Percentiles rank a stretch among this genome's conserved stretches.
Conservation (phyloP, 2,797 vertebrate species). For the Lepidocolaptes lacrymiger region DNA sequence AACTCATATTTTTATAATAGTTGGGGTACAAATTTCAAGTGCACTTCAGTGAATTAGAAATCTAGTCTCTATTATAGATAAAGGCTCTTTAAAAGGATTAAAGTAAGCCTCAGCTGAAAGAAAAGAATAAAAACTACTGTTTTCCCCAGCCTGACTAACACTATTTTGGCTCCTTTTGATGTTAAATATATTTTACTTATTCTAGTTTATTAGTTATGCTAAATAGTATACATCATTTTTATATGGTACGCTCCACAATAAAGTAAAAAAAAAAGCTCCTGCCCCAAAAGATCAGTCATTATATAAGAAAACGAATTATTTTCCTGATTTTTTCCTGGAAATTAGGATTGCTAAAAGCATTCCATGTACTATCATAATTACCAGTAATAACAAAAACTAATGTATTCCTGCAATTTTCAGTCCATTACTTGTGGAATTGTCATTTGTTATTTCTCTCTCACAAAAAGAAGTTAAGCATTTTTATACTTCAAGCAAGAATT, state of each 20-base stretch:
- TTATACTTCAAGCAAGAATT: conserved; percentile 2
- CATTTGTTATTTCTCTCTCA: conserved; percentile 18
- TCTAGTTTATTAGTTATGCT: background rate
- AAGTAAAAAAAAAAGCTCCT: background rate
- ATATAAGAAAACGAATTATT: conserved; percentile 41
- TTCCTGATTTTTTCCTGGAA: conserved; percentile 4
- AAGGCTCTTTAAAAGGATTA: background rate
- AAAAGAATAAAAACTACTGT: background rate
- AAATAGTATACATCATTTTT: background rate
- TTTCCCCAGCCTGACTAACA: background rate
- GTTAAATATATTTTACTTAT: background rate
- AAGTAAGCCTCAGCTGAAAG: background rate
- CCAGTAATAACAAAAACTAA: conserved; percentile 56
- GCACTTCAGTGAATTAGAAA: background rate
- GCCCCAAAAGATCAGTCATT: background rate
- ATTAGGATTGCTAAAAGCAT: conserved; percentile 56
- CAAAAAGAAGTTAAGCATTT: conserved; percentile 21
- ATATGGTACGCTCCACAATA: background rate
- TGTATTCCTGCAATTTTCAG: conserved; percentile 59
- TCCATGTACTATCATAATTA: conserved; percentile 47
- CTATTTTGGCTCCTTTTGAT: background rate
- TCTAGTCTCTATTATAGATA: background rate
- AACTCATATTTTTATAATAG: background rate
- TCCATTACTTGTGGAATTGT: conserved; percentile 35
- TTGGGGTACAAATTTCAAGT: background rate